Evolutionary conservation across 2,113 vertebrate genomes (phyloP).

Genomic region (Lanius collurio): DNA sequence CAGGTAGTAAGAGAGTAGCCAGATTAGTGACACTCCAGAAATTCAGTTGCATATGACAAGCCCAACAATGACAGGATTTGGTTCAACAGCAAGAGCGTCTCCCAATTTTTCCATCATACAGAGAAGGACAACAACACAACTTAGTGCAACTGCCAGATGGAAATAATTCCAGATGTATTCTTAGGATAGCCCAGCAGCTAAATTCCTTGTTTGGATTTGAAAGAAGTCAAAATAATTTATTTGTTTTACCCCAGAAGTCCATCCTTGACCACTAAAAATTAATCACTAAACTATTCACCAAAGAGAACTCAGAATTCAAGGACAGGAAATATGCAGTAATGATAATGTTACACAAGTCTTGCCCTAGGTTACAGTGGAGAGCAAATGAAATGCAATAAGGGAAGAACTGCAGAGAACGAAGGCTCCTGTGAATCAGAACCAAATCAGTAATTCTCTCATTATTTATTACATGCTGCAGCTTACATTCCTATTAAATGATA

Average conservation of each 20-base stretch:
- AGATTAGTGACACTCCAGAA: background rate
- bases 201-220: constrained; percentile 15
- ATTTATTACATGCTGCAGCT: background rate
- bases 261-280: constrained; percentile 35
- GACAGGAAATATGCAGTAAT: constrained; percentile 10
- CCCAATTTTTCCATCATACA: background rate
- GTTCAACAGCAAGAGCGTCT: background rate
- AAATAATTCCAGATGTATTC: background rate
- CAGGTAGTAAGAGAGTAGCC: background rate
- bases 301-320: constrained; percentile 37
- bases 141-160: background rate
- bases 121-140: background rate
- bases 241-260: background rate
- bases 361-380: background rate
- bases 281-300: background rate
- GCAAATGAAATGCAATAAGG: background rate
- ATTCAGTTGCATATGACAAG: background rate
- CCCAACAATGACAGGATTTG: background rate
- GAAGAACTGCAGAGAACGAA: background rate
- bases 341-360: background rate
- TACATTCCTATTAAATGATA: background rate
- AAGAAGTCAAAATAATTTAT: constrained; percentile 17
- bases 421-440: background rate
- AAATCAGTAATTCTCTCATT: background rate
- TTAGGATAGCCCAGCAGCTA: background rate